Percentiles rank a stretch among this genome's conserved stretches.
Conservation (phyloP, 2,113 vertebrate genomes). For the Mustelus asterias region DNA sequence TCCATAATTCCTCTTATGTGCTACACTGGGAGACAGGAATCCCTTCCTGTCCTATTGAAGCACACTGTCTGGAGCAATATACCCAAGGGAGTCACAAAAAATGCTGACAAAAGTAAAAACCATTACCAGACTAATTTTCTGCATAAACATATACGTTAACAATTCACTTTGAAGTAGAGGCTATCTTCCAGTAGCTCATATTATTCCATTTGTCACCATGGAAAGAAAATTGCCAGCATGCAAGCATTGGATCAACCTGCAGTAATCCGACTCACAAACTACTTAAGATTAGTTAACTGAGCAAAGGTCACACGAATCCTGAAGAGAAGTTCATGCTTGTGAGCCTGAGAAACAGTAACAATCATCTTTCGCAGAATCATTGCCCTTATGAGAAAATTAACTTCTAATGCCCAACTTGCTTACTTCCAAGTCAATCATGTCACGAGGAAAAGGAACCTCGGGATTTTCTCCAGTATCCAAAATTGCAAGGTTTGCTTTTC, state of each 20-base stretch:
- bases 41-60: not conserved
- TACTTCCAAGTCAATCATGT: slow-evolving; percentile 99
- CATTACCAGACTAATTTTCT: not conserved
- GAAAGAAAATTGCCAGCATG: not conserved
- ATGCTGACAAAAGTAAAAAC: slow-evolving; percentile 29
- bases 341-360: not conserved
- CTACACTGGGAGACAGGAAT: no score
- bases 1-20: no score
- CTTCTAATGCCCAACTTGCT: slow-evolving; percentile 30
- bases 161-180: not conserved
- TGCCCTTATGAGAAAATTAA: not conserved
- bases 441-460: slow-evolving; percentile 90
- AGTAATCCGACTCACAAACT: not conserved
- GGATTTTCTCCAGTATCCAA: slow-evolving; percentile 95
- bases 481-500: slow-evolving; percentile 82
- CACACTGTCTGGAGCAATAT: not conserved
- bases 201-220: not conserved
- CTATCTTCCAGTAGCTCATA: not conserved
- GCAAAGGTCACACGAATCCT: not conserved
- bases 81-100: not conserved
- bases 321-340: not conserved
- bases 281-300: not conserved
- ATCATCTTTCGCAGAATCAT: not conserved
- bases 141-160: not conserved
- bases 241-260: not conserved